Evolutionary conservation across 1,140 invertebrate genomes (phyloP).

Genomic region (Drosophila mayri): DNA sequence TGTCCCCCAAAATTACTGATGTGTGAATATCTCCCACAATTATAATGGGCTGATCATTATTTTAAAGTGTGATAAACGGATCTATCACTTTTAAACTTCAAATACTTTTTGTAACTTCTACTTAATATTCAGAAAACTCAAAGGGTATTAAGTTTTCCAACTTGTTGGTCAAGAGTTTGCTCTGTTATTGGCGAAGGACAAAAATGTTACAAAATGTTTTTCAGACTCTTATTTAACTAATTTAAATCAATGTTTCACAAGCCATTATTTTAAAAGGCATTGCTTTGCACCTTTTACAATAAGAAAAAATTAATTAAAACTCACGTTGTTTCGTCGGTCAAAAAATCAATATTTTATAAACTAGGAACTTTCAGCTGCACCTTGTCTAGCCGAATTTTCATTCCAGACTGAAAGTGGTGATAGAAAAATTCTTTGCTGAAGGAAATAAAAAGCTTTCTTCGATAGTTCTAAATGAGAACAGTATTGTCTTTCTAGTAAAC

Average conservation of each 20-base stretch:
- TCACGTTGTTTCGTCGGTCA: constrained; percentile 1
- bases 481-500: not conserved
- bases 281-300: not conserved
- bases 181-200: not conserved
- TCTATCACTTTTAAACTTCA: not conserved
- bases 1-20: constrained; percentile 1
- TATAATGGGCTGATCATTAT: constrained; percentile 1
- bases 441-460: constrained; percentile 16
- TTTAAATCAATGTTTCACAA: not conserved
- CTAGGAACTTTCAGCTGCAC: not conserved
- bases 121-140: not conserved
- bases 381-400: constrained; percentile 13
- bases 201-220: no score
- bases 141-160: not conserved
- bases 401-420: constrained; percentile 25
- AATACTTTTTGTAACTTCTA: not conserved
- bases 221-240: not conserved
- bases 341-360: constrained; percentile 29
- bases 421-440: constrained; percentile 13
- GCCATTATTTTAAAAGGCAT: not conserved
- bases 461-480: constrained; percentile 8
- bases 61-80: not conserved
- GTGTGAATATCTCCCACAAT: constrained; percentile 17
- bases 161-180: constrained; percentile 17
- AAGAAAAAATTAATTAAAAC: not conserved